Evolutionary conservation across 2,888 invertebrate genomes (phyloP), one percentile per base, ranked within the genome.

Genomic region (Chelonus formosanus): DNA sequence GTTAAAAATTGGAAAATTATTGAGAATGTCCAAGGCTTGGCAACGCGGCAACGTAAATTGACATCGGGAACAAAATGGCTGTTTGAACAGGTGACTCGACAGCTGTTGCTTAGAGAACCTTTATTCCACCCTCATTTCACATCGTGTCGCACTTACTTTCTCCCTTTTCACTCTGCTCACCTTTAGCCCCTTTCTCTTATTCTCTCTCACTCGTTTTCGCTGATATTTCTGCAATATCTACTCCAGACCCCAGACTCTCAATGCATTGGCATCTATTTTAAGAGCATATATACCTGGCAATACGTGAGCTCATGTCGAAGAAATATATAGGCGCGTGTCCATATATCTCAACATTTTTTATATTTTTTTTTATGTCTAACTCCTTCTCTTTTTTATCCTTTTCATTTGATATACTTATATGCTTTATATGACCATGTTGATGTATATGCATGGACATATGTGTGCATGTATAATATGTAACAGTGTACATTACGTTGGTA

Each of bases 81-180:
- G 80, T 81, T 80, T 81, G 80, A 80, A 80, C 80, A 81, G 80
- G 80, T 81, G 80, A 78, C 75, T 78, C 78, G 77, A 77, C 80
- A 81, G 80, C 79, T 81, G 80, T 76, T 74, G 72, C 67, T 67
- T 73, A 68, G 71, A 76, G 74, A 75, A 75, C 77, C 74, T 77
- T 74, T 74, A 75, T 75, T 70, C 74, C 73, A 72, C 71, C 76
- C 75, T 70, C 74, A 73, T 73, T 58, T 65, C 59, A 61, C 10
- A 35, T 40, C 61, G 32, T 34, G 31, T 32, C 31, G 52, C 50
- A 35, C 45, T 52, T 52, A 52, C 52, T 52, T 32, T 31, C 44
- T 32, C 35, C 20, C 43, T 48, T 32, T n/a, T 50, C 32, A 10
- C 31, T 43, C 34, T 32, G 31, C 20, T 50, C 53, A 3, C n/a